phyloP scores from a whole-genome alignment of 2,888 invertebrate genomes.

The Prosapia bicincta region DNA sequence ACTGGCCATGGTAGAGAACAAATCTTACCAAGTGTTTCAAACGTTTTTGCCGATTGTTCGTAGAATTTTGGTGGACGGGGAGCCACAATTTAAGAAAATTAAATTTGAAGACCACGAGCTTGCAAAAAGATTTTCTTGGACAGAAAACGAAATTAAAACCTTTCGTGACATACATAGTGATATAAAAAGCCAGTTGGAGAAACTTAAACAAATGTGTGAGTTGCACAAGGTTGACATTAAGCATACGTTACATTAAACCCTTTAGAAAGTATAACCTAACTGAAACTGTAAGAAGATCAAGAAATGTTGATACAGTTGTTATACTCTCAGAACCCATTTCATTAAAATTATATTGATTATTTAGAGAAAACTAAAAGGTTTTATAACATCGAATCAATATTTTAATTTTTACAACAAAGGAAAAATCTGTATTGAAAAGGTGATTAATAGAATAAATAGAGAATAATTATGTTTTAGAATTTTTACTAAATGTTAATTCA shows the following conservation, averaged over 20 bases:
- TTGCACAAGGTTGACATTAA: constrained; percentile 1
- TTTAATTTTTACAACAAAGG: no score
- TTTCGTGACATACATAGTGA: constrained; percentile 13
- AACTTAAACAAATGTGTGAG: constrained; percentile 7
- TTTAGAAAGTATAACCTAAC: neutral
- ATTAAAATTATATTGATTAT: no score
- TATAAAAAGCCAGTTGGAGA: constrained; percentile 4
- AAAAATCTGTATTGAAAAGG: no score
- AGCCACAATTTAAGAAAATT: constrained; percentile 20
- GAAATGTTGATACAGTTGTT: no score
- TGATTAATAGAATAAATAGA: no score
- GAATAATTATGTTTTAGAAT: no score
- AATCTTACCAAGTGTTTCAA: constrained; percentile 6
- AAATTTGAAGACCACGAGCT: constrained; percentile 9
- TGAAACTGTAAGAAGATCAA: neutral
- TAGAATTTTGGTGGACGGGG: constrained; percentile 7
- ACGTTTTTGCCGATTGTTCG: constrained; percentile 13
- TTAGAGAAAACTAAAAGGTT: no score
- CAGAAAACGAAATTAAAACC: neutral
- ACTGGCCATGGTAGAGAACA: constrained; percentile 7
- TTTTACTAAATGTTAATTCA: no score
- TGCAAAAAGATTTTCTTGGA: constrained; percentile 10
- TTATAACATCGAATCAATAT: no score
- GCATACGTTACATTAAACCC: no score
- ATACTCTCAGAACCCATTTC: no score